Percentiles rank a stretch among this genome's conserved stretches.
Evolutionary conservation across 1,140 invertebrate species (phyloP).

Genomic region (Drosophila ogumai): DNA sequence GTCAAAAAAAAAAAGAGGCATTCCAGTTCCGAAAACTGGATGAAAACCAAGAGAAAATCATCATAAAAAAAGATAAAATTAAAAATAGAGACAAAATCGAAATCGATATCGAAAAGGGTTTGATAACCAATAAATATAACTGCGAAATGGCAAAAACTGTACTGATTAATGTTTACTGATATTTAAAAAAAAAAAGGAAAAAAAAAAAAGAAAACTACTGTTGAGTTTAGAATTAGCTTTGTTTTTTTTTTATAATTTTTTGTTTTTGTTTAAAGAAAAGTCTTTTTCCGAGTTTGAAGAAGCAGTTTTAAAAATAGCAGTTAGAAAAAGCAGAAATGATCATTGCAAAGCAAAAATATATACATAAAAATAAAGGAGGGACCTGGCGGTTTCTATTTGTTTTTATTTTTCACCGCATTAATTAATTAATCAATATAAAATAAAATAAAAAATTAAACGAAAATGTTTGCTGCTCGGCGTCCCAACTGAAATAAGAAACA

Average conservation of each 20-base stretch:
- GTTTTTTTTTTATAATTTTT: constrained; percentile 3
- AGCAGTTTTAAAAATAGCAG: constrained; percentile 2
- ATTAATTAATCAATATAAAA: background rate
- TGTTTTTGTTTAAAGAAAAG: background rate
- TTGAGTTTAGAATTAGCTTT: constrained; percentile 59
- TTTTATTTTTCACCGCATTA: constrained; percentile 14
- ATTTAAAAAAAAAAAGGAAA: constrained; percentile 7
- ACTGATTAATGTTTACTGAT: constrained; percentile 72
- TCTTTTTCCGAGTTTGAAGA: background rate
- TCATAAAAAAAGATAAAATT: background rate
- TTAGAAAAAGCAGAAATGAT: background rate
- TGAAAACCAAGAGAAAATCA: constrained; percentile 14
- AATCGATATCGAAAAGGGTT: constrained; percentile 40
- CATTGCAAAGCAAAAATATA: background rate
- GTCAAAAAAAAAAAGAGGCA: constrained; percentile 22
- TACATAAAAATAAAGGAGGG: constrained; percentile 52
- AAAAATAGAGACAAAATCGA: constrained; percentile 7
- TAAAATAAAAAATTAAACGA: background rate
- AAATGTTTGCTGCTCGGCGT: constrained; percentile 63
- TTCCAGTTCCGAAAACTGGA: constrained; percentile 58
- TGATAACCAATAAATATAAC: constrained; percentile 33
- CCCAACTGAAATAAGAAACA: constrained; percentile 29
- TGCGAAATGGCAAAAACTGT: constrained; percentile 40
- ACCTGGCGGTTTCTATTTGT: constrained; percentile 65
- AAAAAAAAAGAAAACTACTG: constrained; percentile 37